Evolutionary conservation across 92 coral and sea anemone genomes (phyloP), one percentile per base, ranked within the genome.

Genomic region (Porites divaricata): DNA sequence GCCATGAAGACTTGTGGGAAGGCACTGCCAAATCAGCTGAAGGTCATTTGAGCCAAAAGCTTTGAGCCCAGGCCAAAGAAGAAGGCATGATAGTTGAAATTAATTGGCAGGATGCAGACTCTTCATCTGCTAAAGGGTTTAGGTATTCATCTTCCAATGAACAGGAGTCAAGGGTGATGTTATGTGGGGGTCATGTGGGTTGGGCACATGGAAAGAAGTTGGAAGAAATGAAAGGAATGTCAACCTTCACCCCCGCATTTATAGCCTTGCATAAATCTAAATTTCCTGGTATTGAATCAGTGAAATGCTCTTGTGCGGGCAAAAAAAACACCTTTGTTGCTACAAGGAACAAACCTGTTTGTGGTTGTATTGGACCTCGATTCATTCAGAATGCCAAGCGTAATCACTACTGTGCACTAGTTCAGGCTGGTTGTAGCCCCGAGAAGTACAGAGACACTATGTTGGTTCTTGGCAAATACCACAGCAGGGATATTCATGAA

Each of bases 1-100:
- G 45, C 45, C 5, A 35, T 35, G 45, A 35, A 35, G 45, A 35
- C 45, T 35, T 35, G 50, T 91, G 91, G 91, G 74, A 91, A 21
- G 92, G 92, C 19, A 91, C 91, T 50, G 72, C 94, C 35, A 88
- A 91, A 87, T 88, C 94, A 77, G 92, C 91, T 6, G 88, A 83
- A 68, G 89, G 89, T 22, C 91, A 83, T 66, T 66, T 90, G 82
- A 70, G 88, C 23, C 78, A 87, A 50, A 19, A 80, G 50, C 58
- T 87, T 45, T 86, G 76, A 69, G 53, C 80, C 5, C 62, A 86
- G 67, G 89, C 85, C 19, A 86, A 78, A 49, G 80, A 80, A 72
- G 90, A 87, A 66, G 90, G 90, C 64, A 50, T 86, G 80, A 76
- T 56, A 23, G 72, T 87, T 54, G 80, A 45, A 53, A 49, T 87